Percentiles rank a stretch among this genome's conserved stretches.
Conservation (phyloP, 35 echinoderm and acorn worm genomes). For the Stichopus chloronotus region DNA sequence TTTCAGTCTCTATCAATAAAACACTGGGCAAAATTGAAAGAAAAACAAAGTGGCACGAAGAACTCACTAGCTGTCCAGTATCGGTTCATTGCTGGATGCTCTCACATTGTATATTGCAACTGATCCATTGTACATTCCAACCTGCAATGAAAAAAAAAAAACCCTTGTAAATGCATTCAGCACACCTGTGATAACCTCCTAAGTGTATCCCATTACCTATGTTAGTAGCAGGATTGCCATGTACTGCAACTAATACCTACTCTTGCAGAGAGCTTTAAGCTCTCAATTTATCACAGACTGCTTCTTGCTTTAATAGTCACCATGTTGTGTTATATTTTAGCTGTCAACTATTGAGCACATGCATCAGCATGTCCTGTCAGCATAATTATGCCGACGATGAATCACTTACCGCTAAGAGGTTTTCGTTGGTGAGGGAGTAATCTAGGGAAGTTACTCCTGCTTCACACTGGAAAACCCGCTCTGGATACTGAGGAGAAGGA, state of each 20-base stretch:
- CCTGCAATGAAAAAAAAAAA: slow-evolving; percentile 57
- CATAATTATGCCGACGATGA: neutral
- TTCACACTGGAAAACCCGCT: slow-evolving; percentile 94
- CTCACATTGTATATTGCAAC: slow-evolving; percentile 99
- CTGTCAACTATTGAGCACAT: no score
- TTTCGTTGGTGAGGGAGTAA: slow-evolving; percentile 87
- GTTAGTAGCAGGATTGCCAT: no score
- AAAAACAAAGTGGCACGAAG: neutral
- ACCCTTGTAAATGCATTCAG: neutral
- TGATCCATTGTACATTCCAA: slow-evolving; percentile 97
- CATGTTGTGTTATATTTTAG: no score
- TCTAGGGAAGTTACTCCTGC: slow-evolving; percentile 96
- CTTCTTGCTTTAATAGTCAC: no score
- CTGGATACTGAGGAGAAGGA: slow-evolving; percentile 76
- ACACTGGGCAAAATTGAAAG: neutral
- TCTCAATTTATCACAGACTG: no score
- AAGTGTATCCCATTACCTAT: no score
- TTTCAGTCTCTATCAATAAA: no score
- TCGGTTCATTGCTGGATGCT: slow-evolving; percentile 81
- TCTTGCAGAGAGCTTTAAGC: no score
- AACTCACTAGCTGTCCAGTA: slow-evolving; percentile 99
- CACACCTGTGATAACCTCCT: neutral
- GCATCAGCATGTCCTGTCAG: no score
- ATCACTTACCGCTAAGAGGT: slow-evolving; percentile 89
- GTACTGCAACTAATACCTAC: no score